Conservation (phyloP, 23 tunicate species). For the Ascidia mentula region DNA sequence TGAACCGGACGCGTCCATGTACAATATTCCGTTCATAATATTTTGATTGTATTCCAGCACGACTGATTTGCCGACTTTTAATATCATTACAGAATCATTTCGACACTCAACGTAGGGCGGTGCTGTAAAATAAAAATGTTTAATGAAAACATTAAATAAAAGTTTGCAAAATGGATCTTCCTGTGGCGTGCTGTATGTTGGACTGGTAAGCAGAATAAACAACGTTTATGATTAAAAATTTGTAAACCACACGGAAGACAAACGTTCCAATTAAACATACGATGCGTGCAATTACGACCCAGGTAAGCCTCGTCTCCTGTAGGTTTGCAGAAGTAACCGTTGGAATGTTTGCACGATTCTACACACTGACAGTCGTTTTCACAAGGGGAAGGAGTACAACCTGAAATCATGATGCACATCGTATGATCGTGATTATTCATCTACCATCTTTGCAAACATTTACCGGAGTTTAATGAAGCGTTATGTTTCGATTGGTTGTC, state of each 20-base stretch:
- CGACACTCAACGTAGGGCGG: constrained; percentile 2
- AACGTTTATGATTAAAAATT: too few relatives aligned
- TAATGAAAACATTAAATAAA: too few relatives aligned
- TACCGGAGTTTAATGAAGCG: too few relatives aligned
- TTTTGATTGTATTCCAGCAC: neutral
- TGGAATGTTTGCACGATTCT: neutral
- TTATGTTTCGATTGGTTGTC: too few relatives aligned
- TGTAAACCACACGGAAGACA: too few relatives aligned
- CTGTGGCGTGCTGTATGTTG: too few relatives aligned
- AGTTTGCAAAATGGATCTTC: too few relatives aligned
- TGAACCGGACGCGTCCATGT: neutral
- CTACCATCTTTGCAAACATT: too few relatives aligned
- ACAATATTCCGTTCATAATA: neutral
- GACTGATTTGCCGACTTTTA: neutral
- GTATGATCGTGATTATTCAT: too few relatives aligned
- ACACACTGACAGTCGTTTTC: neutral
- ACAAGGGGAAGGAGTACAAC: neutral
- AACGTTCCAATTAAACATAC: neutral
- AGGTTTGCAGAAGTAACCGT: constrained; percentile 8
- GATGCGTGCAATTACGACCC: neutral
- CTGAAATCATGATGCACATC: neutral
- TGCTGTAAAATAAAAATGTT: too few relatives aligned
- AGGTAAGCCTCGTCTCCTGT: neutral
- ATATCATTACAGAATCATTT: neutral
- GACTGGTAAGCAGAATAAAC: too few relatives aligned